Conservation (phyloP, 2,888 invertebrate genomes). For the Pachymerium ferrugineum region DNA sequence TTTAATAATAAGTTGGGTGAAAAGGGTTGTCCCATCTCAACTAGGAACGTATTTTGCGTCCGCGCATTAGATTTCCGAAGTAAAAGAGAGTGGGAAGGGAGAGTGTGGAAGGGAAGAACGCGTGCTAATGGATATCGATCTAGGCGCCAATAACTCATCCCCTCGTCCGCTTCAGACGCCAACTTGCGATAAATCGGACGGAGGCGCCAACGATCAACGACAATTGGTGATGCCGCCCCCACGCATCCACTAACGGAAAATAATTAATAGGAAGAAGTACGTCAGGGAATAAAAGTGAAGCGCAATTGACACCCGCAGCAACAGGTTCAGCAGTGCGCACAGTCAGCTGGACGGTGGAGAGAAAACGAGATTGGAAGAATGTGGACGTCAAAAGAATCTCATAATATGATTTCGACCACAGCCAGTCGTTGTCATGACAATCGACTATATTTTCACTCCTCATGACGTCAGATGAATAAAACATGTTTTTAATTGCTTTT, state of each 20-base stretch:
- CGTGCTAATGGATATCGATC: constrained; percentile 24
- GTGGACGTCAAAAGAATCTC: background rate
- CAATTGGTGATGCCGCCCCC: background rate
- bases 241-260: background rate
- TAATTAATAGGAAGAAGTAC: background rate
- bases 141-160: constrained; percentile 8
- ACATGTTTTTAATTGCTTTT: background rate
- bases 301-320: background rate
- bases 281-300: background rate
- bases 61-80: background rate
- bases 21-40: background rate
- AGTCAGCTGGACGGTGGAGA: background rate
- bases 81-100: background rate
- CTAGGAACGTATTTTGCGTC: background rate
- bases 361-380: background rate
- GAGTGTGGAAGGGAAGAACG: background rate
- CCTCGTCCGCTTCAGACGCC: background rate
- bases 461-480: background rate
- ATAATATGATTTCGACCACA: background rate
- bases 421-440: background rate
- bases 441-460: background rate
- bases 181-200: background rate
- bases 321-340: background rate
- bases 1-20: background rate
- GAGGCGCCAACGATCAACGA: background rate